Evolutionary conservation across 2,888 invertebrate species (phyloP).

Genomic region (Lepidocyrtinus sp.): DNA sequence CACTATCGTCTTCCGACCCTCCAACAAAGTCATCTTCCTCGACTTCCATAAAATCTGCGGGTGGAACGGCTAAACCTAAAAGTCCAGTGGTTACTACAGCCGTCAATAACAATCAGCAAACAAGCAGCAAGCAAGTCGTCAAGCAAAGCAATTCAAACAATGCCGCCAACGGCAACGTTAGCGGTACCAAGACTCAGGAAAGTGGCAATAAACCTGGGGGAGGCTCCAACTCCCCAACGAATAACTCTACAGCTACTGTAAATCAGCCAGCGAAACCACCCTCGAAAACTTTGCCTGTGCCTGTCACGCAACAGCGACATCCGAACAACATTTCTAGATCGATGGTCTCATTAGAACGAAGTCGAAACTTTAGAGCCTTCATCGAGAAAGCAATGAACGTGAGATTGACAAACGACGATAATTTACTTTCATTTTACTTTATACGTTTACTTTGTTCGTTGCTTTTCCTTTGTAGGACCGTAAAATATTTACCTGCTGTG

Average conservation of each 20-base stretch:
- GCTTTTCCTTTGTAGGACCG: constrained; percentile 62
- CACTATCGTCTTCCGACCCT: no score
- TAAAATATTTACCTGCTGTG: constrained; percentile 74
- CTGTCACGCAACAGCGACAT: neutral
- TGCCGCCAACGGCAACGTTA: neutral
- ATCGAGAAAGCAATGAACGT: constrained; percentile 66
- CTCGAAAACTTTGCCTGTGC: constrained; percentile 32
- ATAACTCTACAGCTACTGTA: constrained; percentile 4
- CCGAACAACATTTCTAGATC: constrained; percentile 31
- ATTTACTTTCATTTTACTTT: neutral
- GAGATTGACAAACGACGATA: constrained; percentile 7
- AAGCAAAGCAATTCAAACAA: neutral
- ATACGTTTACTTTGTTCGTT: neutral
- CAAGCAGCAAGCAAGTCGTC: neutral
- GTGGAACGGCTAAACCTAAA: constrained; percentile 22
- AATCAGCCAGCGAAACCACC: constrained; percentile 22
- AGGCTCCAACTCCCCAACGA: no score
- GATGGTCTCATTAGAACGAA: constrained; percentile 50
- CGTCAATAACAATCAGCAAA: constrained; percentile 15
- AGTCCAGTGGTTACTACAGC: neutral
- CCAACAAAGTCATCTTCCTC: no score
- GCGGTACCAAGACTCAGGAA: neutral
- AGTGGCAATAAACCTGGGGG: neutral
- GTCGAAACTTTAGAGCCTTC: constrained; percentile 60
- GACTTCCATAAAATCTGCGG: no score